These are phyloP conservation scores for Drosophila auraria DNA, from an alignment of 1,140 invertebrate species.

Conservation along the genomic window DNA sequence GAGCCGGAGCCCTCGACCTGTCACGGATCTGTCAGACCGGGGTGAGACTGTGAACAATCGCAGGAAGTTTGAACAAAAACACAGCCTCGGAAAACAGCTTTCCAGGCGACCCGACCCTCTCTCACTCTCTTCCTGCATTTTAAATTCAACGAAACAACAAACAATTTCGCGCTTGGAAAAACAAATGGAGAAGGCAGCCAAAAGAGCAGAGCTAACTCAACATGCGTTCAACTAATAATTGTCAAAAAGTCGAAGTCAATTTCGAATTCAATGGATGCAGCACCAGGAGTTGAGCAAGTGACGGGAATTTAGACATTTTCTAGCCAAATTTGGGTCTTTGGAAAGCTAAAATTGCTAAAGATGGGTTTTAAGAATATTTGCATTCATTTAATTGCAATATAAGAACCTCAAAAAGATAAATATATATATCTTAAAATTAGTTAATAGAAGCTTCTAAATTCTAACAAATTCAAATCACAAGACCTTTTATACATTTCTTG, in stretches of 20 bases:
- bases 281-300: conserved; percentile 21
- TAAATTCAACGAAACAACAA: conserved; percentile 69
- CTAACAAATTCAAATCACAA: no score
- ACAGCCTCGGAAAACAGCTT: conserved; percentile 51
- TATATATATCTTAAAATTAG: background rate
- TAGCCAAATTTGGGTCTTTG: background rate
- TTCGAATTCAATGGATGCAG: conserved; percentile 50
- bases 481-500: no score
- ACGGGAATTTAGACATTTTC: background rate
- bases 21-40: conserved; percentile 79
- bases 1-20: conserved; percentile 63
- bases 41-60: conserved; percentile 81
- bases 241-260: conserved; percentile 80
- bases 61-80: conserved; percentile 76
- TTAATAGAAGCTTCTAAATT: background rate
- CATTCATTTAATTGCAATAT: no score
- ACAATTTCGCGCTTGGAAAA: conserved; percentile 80
- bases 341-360: no score
- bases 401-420: no score
- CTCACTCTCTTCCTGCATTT: conserved; percentile 47
- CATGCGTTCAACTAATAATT: conserved; percentile 82
- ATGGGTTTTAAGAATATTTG: no score
- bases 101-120: conserved; percentile 12
- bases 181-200: conserved; percentile 62
- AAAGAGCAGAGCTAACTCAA: conserved; percentile 59